These are phyloP conservation scores for Drosophila leonis DNA, from an alignment of 2,888 invertebrate species.

Conservation along the genomic window DNA sequence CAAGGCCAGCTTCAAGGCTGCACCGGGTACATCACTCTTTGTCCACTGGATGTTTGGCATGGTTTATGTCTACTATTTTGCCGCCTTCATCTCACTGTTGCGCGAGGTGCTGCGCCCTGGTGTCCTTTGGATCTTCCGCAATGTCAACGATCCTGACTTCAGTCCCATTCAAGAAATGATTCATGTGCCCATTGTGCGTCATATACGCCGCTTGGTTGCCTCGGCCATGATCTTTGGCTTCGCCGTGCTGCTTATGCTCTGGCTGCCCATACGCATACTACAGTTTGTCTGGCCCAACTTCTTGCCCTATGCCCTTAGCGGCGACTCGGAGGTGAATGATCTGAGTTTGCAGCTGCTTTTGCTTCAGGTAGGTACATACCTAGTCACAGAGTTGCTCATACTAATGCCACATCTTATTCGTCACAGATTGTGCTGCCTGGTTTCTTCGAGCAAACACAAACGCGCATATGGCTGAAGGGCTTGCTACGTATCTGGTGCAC, in stretches of 20 bases:
- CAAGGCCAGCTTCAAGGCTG: conserved; percentile 93
- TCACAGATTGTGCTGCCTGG: conserved; percentile 95
- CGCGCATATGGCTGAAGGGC: conserved; percentile 96
- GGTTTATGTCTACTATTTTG: conserved; percentile 99
- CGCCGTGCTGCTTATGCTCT: conserved; percentile 97
- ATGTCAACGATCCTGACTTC: conserved; percentile 99
- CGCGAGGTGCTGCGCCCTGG: conserved; percentile 98
- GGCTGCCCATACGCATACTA: conserved; percentile 96
- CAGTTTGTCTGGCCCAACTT: conserved; percentile 93
- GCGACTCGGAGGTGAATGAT: conserved; percentile 96
- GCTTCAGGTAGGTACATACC: conserved; percentile 88
- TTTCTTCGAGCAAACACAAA: conserved; percentile 97
- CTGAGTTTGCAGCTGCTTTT: conserved; percentile 96
- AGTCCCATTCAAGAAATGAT: conserved; percentile 99
- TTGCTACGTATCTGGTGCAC: conserved; percentile 94
- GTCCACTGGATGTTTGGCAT: conserved; percentile 99
- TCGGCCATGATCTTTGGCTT: conserved; percentile 98
- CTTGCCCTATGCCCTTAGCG: conserved; percentile 97
- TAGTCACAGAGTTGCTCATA: background rate
- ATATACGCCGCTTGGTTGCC: conserved; percentile 95
- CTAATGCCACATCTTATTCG: background rate
- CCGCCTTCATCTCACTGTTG: conserved; percentile 96
- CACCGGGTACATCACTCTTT: conserved; percentile 98
- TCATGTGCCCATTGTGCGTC: conserved; percentile 96
- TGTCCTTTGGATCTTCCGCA: conserved; percentile 98